phyloP scores from a whole-genome alignment of 2,888 invertebrate species.

The Arctia plantaginis region DNA sequence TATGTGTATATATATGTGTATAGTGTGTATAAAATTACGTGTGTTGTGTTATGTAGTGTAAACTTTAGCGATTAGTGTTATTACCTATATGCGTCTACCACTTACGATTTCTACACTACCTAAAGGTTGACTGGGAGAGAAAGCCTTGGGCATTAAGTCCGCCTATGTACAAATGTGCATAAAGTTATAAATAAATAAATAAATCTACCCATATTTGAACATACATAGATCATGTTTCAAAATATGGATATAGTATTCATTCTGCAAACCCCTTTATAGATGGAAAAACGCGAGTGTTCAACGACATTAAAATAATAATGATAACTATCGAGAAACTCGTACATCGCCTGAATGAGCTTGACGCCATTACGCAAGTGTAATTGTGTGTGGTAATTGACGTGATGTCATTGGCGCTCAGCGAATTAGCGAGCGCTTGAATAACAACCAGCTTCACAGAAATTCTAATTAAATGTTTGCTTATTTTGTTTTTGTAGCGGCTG shows the following conservation, averaged over 20 bases:
- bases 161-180: no score
- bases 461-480: background rate
- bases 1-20: no score
- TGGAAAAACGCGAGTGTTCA: background rate
- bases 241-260: background rate
- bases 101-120: no score
- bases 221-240: background rate
- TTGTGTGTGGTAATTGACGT: conserved; percentile 52
- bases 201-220: background rate
- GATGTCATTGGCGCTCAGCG: conserved; percentile 55
- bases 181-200: no score
- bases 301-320: background rate
- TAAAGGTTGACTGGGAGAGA: no score
- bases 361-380: conserved; percentile 22
- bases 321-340: background rate
- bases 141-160: no score
- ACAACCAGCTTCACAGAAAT: conserved; percentile 4
- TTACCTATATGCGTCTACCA: no score
- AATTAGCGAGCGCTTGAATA: conserved; percentile 47
- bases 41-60: no score
- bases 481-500: background rate
- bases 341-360: background rate
- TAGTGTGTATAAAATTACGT: no score
- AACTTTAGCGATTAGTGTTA: no score
- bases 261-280: background rate